A percentile compares a stretch with the other conserved stretches of the same genome.
Evolutionary conservation across 2,888 invertebrate species (phyloP).

Genomic region (Tenodera sinensis): DNA sequence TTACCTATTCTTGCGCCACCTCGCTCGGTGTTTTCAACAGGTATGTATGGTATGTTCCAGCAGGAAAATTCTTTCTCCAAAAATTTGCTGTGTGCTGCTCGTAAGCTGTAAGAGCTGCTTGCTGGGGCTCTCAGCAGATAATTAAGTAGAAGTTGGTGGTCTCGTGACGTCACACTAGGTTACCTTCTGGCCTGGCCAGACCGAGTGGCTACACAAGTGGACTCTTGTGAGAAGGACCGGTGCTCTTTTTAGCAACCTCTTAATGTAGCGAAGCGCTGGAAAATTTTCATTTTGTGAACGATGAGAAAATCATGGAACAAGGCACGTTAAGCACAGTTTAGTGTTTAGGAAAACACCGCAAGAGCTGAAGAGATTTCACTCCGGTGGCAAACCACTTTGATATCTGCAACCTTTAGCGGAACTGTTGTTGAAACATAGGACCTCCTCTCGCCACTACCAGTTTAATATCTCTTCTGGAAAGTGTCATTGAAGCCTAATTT

Average conservation of each 20-base stretch:
- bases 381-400: not conserved
- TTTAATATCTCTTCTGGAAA: too few relatives aligned
- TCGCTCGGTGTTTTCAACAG: not conserved
- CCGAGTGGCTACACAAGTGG: not conserved
- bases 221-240: not conserved
- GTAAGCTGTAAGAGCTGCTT: not conserved
- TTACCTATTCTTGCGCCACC: too few relatives aligned
- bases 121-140: not conserved
- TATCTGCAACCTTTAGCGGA: too few relatives aligned
- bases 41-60: not conserved
- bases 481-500: too few relatives aligned
- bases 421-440: too few relatives aligned
- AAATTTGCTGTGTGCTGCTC: not conserved
- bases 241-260: not conserved
- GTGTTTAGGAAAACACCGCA: not conserved
- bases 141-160: not conserved
- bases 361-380: not conserved
- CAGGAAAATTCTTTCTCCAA: not conserved
- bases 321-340: not conserved
- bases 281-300: not conserved
- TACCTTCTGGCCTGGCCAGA: not conserved
- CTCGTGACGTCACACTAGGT: not conserved
- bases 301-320: not conserved
- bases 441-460: too few relatives aligned
- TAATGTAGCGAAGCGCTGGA: not conserved